These are phyloP conservation scores for Misgurnus anguillicaudatus DNA, from an alignment of 2,113 vertebrate genomes.

Conservation along the genomic window DNA sequence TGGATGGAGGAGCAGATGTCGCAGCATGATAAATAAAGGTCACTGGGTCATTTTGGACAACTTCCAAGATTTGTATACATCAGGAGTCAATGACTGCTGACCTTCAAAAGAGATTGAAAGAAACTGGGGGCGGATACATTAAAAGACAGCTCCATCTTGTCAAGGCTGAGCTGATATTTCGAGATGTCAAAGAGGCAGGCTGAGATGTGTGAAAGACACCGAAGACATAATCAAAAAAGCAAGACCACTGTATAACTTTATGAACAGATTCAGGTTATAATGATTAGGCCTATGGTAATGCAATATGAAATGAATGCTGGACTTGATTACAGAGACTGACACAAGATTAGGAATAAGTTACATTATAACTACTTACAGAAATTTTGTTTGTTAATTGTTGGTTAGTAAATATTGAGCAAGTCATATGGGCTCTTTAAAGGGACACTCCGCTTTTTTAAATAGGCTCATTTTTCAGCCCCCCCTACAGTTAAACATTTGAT, in stretches of 20 bases:
- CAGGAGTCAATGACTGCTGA: slow-evolving; percentile 26
- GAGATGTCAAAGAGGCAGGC: not conserved
- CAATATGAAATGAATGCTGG: not conserved
- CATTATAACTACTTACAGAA: not conserved
- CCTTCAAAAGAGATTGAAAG: slow-evolving; percentile 28
- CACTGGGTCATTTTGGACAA: slow-evolving; percentile 26
- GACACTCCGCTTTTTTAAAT: too few relatives aligned
- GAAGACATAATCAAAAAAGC: not conserved
- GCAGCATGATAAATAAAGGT: slow-evolving; percentile 5
- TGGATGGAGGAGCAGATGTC: slow-evolving; percentile 13
- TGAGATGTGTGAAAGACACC: slow-evolving; percentile 7
- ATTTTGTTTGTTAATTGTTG: too few relatives aligned
- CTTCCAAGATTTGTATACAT: slow-evolving; percentile 21
- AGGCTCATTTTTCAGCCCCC: too few relatives aligned
- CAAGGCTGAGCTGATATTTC: slow-evolving; percentile 27
- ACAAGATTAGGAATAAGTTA: not conserved
- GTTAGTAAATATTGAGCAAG: too few relatives aligned
- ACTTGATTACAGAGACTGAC: not conserved
- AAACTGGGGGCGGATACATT: not conserved
- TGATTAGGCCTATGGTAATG: not conserved
- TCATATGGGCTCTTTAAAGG: too few relatives aligned
- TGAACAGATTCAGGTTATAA: slow-evolving; percentile 9
- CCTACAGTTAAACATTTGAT: too few relatives aligned
- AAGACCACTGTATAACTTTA: not conserved
- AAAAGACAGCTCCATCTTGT: slow-evolving; percentile 14